Evolutionary conservation across 2,888 invertebrate genomes (phyloP), one percentile per base, ranked within the genome.

Genomic region (Synergus itoensis): DNA sequence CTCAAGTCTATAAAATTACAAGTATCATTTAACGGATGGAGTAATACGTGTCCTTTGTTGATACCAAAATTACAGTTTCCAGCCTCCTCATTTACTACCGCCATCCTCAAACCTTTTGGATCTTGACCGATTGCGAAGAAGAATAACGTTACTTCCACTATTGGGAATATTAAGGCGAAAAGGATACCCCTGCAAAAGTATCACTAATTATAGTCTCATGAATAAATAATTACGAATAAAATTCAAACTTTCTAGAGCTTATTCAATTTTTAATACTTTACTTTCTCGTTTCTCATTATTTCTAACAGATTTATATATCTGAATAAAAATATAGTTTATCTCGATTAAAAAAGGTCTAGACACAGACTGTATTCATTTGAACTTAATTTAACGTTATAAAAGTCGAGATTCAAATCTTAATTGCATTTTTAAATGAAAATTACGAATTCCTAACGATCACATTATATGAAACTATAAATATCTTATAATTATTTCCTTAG

Each of bases 101-200:
- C 98, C 57, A 98, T 86, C 75, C 94, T 94, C 0, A 98, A 93
- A 79, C 95, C 94, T 76, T 94, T 93, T 0, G 97, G 96, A 87
- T 97, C 96, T 75, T 95, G 94, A 0, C 97, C 97, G 77, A 97
- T 95, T 43, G 97, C 96, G 79, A 95, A 91, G 92, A 97, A 96
- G 92, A 98, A 98, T 57, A 96, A 94, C 62, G 95, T 93, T 81
- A 96, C 94, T 94, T 98, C 96, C 40, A 98, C 93, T 18, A 98
- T 93, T 16, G 98, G 98, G 88, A 98, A 96, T 79, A 97, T 86
- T 80, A 98, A 92, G 83, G 97, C 95, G 92, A 98, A 98, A 83
- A 96, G 92, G 43, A 98, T 93, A 57, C 97, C 96, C 9, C 97
- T 97, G 92, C n/a, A 80, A 84, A 45, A 77, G 93, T 82, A 82